Percentiles rank a stretch among this genome's conserved stretches.
Conservation (phyloP, 2,888 invertebrate genomes). For the Noctua janthe region DNA sequence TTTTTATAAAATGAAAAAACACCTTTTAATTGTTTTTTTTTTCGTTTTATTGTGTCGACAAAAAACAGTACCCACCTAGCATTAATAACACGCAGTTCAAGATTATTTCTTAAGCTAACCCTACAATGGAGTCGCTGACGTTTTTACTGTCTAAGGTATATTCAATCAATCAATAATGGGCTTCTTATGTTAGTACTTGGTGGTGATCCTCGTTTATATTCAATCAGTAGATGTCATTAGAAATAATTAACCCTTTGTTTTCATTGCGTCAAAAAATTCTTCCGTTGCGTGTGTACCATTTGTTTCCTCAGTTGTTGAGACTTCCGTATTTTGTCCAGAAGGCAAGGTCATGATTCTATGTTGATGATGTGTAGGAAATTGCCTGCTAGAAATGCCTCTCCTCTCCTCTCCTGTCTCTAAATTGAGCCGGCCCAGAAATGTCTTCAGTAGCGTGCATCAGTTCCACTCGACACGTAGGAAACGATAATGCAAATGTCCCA, state of each 20-base stretch:
- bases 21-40: background rate
- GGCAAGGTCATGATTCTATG: background rate
- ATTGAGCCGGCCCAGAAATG: background rate
- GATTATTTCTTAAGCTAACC: background rate
- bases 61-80: background rate
- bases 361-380: slow-evolving; percentile 3
- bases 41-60: background rate
- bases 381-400: background rate
- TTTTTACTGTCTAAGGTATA: slow-evolving; percentile 26
- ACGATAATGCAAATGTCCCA: background rate
- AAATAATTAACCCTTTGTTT: slow-evolving; percentile 53
- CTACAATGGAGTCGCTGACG: background rate
- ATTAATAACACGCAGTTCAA: background rate
- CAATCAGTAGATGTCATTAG: slow-evolving; percentile 43
- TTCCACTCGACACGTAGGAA: background rate
- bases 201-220: slow-evolving; percentile 21
- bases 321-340: slow-evolving; percentile 35
- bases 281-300: slow-evolving; percentile 42
- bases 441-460: background rate
- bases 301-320: slow-evolving; percentile 24
- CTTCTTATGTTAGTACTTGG: slow-evolving; percentile 11
- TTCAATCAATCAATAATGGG: slow-evolving; percentile 30
- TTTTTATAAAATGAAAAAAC: background rate
- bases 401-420: background rate
- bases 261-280: slow-evolving; percentile 33